Evolutionary conservation across 2,113 vertebrate genomes (phyloP), one percentile per base, ranked within the genome.

Genomic region (Talpa occidentalis): DNA sequence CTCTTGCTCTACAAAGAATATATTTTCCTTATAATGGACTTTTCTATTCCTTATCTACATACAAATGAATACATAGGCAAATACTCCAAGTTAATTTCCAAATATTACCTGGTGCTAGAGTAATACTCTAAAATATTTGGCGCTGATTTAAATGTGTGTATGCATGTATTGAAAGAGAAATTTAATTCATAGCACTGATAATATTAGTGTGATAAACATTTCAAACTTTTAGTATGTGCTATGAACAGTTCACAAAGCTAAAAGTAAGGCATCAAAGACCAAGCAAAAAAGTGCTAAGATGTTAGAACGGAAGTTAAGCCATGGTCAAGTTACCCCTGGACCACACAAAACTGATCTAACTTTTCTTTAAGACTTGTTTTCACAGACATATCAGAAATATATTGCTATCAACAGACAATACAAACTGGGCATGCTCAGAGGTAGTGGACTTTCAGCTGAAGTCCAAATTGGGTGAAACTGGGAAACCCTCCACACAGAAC

Each of bases 131-230:
- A 93, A 76, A 42, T 5, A 73, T 52, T 76, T 90, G 93, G 54
- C 54, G 92, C 77, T 88, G 35, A 44, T 67, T 79, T 72, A 56
- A 92, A 93, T 90, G 74, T 19, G 44, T 26, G 35, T 72, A 10
- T 44, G 11, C 7, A 14, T 6, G 10, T 83, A 11, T 66, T 66
- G 67, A 94, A 82, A 84, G 59, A 88, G 22, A 89, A 91, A 40
- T 79, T 83, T 64, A 62, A 81, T 24, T 86, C 37, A 44, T 28
- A 80, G 2, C 21, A 69, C 19, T 49, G 21, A 69, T 44, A 72
- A 35, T 52, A 42, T 52, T 72, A 52, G 42, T 24, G 6, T 88
- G 64, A 77, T 19, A 37, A n/a, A 56, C 44, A 52, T 70, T 86
- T 84, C 14, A n/a, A 73, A 69, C 22, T 49, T 21, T 17, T 42